A percentile compares a stretch with the other conserved stretches of the same genome.
phyloP scores from a whole-genome alignment of 2,113 vertebrate species.

The Tachysurus fulvidraco region DNA sequence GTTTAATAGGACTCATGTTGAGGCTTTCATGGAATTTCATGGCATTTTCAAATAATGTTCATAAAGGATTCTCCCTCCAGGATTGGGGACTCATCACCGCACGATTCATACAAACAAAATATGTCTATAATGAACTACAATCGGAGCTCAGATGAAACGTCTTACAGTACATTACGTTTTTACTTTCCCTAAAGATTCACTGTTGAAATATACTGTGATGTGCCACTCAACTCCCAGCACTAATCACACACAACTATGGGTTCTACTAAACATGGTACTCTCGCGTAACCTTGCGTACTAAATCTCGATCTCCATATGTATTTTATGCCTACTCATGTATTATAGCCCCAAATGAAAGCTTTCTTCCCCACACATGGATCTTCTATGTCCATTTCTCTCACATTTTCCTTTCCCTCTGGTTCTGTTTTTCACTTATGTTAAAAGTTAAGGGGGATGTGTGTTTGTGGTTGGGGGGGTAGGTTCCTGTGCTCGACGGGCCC shows the following conservation, averaged over 20 bases:
- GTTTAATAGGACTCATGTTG: conserved; percentile 53
- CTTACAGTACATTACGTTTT: neutral
- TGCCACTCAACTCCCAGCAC: neutral
- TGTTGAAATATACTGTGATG: neutral
- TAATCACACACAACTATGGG: neutral
- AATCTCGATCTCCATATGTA: neutral
- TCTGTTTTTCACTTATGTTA: conserved; percentile 4
- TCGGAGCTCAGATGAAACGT: neutral
- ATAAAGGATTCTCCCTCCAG: conserved; percentile 14
- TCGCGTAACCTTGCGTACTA: neutral
- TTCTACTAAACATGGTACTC: neutral
- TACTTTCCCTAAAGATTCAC: neutral
- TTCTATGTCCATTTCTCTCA: conserved; percentile 41
- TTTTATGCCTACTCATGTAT: neutral
- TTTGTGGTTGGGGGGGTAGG: neutral
- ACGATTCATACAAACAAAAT: conserved; percentile 18
- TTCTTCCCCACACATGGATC: conserved; percentile 29
- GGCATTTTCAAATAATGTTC: conserved; percentile 22
- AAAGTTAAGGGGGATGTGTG: neutral
- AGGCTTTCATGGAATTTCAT: conserved; percentile 13
- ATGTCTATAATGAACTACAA: neutral
- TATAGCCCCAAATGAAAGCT: neutral
- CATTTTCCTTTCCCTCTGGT: conserved; percentile 4
- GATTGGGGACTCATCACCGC: conserved; percentile 15
- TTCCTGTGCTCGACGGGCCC: neutral